These are phyloP conservation scores for Synergus gifuensis DNA, from an alignment of 2,888 invertebrate genomes.

Conservation along the genomic window DNA sequence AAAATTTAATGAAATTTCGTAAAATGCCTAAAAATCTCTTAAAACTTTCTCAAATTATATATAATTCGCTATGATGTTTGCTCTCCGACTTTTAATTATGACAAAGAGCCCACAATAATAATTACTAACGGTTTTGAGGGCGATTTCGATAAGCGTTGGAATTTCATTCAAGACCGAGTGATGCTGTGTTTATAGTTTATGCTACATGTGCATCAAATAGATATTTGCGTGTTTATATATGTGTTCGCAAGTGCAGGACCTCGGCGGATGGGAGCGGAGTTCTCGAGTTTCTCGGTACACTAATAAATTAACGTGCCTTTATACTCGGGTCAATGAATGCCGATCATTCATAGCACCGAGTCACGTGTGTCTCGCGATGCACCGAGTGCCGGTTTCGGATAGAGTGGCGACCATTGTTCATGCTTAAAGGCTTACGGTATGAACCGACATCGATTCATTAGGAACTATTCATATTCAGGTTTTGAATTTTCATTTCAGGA, in stretches of 20 bases:
- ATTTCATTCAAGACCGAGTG: conserved; percentile 5
- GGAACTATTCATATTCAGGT: conserved; percentile 1
- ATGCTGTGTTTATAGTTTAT: neutral
- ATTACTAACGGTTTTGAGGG: conserved; percentile 22
- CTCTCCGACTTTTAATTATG: too few relatives aligned
- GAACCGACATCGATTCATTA: neutral
- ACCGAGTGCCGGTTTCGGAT: conserved; percentile 2
- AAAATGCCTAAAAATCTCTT: too few relatives aligned
- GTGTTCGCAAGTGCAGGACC: conserved; percentile 10
- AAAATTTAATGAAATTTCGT: too few relatives aligned
- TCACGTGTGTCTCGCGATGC: conserved; percentile 21
- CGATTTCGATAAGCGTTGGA: conserved; percentile 22
- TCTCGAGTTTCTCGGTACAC: conserved; percentile 22
- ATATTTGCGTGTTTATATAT: neutral
- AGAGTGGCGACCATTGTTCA: conserved; percentile 3
- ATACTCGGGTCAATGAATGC: conserved; percentile 33
- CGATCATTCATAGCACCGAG: conserved; percentile 23
- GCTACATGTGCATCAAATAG: neutral
- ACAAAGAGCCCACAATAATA: too few relatives aligned
- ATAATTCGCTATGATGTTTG: too few relatives aligned
- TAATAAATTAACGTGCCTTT: conserved; percentile 32
- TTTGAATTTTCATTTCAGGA: conserved; percentile 6
- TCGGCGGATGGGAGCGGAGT: conserved; percentile 12
- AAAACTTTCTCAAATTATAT: too few relatives aligned
- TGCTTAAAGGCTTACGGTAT: neutral